These are phyloP conservation scores for Therioaphis trifolii DNA, from an alignment of 2,888 invertebrate genomes.

Conservation along the genomic window DNA sequence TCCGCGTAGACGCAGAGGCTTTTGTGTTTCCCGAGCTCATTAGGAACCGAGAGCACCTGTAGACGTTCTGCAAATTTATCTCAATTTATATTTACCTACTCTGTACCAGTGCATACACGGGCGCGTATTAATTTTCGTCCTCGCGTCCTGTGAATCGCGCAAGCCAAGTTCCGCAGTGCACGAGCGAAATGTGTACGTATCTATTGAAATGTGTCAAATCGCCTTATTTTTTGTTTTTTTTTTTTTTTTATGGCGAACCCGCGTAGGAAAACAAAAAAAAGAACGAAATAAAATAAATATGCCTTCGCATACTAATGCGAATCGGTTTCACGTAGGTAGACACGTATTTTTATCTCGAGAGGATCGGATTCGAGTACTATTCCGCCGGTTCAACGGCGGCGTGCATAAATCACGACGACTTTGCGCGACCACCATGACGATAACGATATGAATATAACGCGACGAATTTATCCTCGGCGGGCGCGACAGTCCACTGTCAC, in stretches of 20 bases:
- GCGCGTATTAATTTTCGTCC: conserved; percentile 4
- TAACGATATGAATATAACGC: neutral
- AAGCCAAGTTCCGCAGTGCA: too few relatives aligned
- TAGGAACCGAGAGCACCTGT: conserved; percentile 55
- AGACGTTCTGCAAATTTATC: conserved; percentile 50
- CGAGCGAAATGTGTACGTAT: neutral
- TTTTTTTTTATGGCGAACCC: conserved; percentile 17
- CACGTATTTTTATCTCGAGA: conserved; percentile 10
- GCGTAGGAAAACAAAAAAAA: neutral
- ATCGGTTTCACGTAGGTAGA: conserved; percentile 24
- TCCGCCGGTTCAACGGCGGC: neutral
- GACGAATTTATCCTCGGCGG: too few relatives aligned
- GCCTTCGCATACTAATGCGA: conserved; percentile 14
- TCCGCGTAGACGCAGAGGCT: neutral
- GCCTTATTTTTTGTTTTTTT: conserved; percentile 30
- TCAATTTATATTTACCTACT: conserved; percentile 46
- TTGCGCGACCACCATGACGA: neutral
- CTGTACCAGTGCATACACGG: too few relatives aligned
- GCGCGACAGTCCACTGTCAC: too few relatives aligned
- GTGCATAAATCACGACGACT: conserved; percentile 17
- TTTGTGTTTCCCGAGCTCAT: conserved; percentile 52
- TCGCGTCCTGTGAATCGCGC: neutral
- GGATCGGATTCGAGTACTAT: conserved; percentile 28
- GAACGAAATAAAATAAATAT: conserved; percentile 14
- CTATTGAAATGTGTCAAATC: conserved; percentile 26